Conservation (phyloP, 2,888 invertebrate species). For the Epinotia ramella region DNA sequence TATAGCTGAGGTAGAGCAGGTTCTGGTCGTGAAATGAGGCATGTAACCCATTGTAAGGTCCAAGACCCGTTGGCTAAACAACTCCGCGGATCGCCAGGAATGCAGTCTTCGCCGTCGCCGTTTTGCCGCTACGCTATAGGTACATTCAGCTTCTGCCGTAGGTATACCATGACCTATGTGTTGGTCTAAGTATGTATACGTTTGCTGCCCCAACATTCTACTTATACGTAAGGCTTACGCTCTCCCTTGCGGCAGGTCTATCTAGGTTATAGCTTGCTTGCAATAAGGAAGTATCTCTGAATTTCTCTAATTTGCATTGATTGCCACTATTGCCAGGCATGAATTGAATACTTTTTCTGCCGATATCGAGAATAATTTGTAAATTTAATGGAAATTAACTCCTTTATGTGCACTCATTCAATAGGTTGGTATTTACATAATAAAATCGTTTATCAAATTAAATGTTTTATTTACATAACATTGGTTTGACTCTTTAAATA, state of each 20-base stretch:
- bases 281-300: slow-evolving; percentile 12
- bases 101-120: slow-evolving; percentile 68
- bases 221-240: slow-evolving; percentile 1
- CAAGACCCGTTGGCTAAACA: slow-evolving; percentile 69
- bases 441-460: slow-evolving; percentile 1
- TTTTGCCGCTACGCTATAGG: slow-evolving; percentile 59
- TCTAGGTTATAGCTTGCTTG: slow-evolving; percentile 15
- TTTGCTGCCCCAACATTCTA: slow-evolving; percentile 2
- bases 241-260: slow-evolving; percentile 4
- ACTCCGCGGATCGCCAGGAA: slow-evolving; percentile 66
- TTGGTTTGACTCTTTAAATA: neutral
- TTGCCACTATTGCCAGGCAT: neutral
- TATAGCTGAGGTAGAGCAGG: slow-evolving; percentile 14
- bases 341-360: slow-evolving; percentile 5
- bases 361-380: neutral
- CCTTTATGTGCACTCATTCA: neutral
- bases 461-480: neutral
- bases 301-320: slow-evolving; percentile 10
- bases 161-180: slow-evolving; percentile 47
- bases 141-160: slow-evolving; percentile 51
- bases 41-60: slow-evolving; percentile 61
- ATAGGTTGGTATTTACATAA: slow-evolving; percentile 10
- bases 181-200: slow-evolving; percentile 38
- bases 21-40: slow-evolving; percentile 46
- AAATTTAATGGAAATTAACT: slow-evolving; percentile 5